Percentiles rank a stretch among this genome's conserved stretches.
Evolutionary conservation across 1,140 invertebrate species (phyloP).

Genomic region (Pachypeltis micranthus): DNA sequence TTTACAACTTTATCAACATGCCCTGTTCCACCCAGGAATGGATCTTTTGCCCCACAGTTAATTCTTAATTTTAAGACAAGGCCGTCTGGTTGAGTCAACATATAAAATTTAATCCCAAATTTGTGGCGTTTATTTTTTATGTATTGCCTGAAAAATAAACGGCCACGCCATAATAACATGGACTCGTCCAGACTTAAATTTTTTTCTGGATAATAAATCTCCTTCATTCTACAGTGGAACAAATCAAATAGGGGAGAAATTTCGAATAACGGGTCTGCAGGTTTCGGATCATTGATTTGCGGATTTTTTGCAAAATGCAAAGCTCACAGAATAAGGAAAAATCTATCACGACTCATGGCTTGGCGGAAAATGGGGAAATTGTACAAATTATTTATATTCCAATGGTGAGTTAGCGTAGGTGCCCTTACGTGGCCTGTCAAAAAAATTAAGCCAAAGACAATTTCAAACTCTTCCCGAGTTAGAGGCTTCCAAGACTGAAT

Average conservation of each 20-base stretch:
- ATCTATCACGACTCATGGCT: conserved; percentile 8
- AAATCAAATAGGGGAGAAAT: conserved; percentile 5
- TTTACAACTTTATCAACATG: conserved; percentile 17
- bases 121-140: conserved; percentile 34
- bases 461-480: conserved; percentile 9
- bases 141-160: conserved; percentile 34
- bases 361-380: background rate
- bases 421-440: conserved; percentile 7
- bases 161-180: conserved; percentile 33
- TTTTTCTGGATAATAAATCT: conserved; percentile 25
- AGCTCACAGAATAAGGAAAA: background rate
- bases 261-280: conserved; percentile 13
- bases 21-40: conserved; percentile 11
- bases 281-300: conserved; percentile 11
- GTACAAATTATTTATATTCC: conserved; percentile 6
- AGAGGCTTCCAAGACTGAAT: conserved; percentile 7
- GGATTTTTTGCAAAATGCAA: conserved; percentile 8
- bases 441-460: conserved; percentile 6
- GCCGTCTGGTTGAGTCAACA: conserved; percentile 29
- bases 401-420: conserved; percentile 4
- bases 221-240: conserved; percentile 14
- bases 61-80: conserved; percentile 28
- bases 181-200: conserved; percentile 34
- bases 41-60: conserved; percentile 26
- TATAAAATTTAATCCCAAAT: conserved; percentile 35